These are phyloP conservation scores for Vulpes lagopus DNA, from an alignment of 2,113 vertebrate species.

Conservation along the genomic window DNA sequence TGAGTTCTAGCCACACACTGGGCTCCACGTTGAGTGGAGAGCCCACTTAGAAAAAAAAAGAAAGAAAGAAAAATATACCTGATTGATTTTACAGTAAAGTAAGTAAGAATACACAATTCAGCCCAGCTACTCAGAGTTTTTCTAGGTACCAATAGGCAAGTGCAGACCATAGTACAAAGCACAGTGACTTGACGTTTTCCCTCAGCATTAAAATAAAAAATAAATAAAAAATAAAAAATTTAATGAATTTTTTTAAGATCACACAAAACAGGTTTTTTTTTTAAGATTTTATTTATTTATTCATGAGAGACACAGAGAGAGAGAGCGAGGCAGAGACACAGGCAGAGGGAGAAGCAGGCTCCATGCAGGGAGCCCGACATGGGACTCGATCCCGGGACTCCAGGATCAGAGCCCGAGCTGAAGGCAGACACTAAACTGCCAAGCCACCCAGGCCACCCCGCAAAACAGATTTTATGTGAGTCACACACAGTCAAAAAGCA, in stretches of 20 bases:
- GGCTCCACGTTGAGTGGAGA: background rate
- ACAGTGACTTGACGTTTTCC: conserved; percentile 40
- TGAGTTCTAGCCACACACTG: background rate
- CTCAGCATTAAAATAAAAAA: background rate
- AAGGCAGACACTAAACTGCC: no score
- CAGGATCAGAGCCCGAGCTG: no score
- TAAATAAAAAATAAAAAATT: no score
- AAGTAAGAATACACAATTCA: background rate
- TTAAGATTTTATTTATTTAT: no score
- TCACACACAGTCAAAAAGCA: conserved; percentile 8
- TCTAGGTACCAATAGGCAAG: background rate
- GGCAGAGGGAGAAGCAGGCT: no score
- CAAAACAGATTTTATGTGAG: background rate
- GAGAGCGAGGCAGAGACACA: no score
- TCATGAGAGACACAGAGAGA: no score
- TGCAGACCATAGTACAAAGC: background rate
- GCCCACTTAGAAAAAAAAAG: background rate
- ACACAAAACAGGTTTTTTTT: background rate
- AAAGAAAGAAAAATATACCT: background rate
- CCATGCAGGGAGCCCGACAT: no score
- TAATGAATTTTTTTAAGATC: background rate
- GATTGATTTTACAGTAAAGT: background rate
- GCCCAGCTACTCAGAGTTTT: background rate
- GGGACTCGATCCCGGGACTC: no score
- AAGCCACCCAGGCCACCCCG: no score